Evolutionary conservation across 2,797 vertebrate species (phyloP), one percentile per base, ranked within the genome.

Genomic region (Sardinella longiceps): DNA sequence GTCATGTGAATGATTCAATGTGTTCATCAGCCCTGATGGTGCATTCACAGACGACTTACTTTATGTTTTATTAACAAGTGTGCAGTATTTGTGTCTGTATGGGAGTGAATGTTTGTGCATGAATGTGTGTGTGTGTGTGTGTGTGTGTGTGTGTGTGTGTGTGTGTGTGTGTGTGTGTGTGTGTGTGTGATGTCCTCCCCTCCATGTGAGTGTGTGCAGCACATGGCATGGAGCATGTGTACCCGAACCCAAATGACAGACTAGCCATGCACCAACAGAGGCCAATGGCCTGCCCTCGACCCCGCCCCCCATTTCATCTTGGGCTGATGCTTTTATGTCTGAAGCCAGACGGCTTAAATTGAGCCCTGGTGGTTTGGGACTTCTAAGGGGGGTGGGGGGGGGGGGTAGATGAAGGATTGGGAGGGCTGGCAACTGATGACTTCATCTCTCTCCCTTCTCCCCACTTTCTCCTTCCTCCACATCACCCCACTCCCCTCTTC

Each of bases 281-380:
- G 88, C 85, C 82, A 80, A 45, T 50, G 63, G 39, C 83, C 80
- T 33, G 20, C 63, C 83, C 58, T 87, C 66, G 66, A 39, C 33
- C 70, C 33, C 14, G 82, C 85, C 87, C 60, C 39, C 66, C 77
- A 70, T 84, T 85, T 86, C 84, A 86, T 84, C 83, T 90, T 86
- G 82, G 86, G 66, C 88, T 89, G 93, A 89, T 90, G 84, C 45
- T 83, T 81, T 87, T 89, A 88, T 87, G 90, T 92, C 85, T 85
- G 87, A 87, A 81, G 82, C 85, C 82, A 43, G 87, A 82, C 86
- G 85, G 84, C 23, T 82, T 77, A 70, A 48, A 80, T 87, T 89
- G 87, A 87, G 87, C 84, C 85, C 87, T 88, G 87, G 33, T 77
- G 80, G 84, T 77, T 48, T 84, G 80, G 87, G 88, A 90, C 88